Conservation (phyloP, 2,888 invertebrate genomes). For the Clistopyga incitator region DNA sequence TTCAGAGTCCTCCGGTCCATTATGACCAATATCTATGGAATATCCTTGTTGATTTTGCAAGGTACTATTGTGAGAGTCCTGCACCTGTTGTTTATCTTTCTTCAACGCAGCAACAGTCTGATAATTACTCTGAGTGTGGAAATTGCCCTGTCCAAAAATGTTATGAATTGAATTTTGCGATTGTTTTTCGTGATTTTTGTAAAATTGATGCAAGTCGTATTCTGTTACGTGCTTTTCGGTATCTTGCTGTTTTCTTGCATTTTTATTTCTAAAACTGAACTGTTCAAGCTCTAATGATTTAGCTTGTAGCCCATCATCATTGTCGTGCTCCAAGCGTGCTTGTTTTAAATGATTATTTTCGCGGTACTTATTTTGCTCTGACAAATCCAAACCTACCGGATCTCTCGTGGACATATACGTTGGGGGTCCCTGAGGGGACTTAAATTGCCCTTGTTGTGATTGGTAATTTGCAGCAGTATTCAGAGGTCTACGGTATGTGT, state of each 20-base stretch:
- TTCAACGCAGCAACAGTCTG: background rate
- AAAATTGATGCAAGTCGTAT: constrained; percentile 20
- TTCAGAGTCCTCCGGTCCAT: constrained; percentile 28
- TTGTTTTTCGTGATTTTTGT: constrained; percentile 16
- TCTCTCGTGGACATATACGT: background rate
- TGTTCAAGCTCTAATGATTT: background rate
- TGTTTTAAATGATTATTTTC: constrained; percentile 13
- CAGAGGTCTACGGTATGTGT: background rate
- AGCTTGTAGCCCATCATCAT: background rate
- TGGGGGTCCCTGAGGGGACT: background rate
- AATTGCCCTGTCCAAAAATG: background rate
- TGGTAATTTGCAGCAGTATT: background rate
- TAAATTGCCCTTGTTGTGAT: background rate
- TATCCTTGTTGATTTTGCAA: constrained; percentile 15
- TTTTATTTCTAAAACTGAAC: background rate
- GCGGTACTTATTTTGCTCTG: constrained; percentile 33
- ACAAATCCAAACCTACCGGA: background rate
- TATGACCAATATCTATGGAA: constrained; percentile 17
- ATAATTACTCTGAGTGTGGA: constrained; percentile 36
- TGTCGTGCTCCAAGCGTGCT: background rate
- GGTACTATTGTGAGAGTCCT: constrained; percentile 1
- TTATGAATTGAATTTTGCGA: background rate
- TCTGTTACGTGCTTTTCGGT: constrained; percentile 16
- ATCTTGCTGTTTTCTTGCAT: constrained; percentile 25
- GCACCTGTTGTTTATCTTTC: background rate